phyloP scores from a whole-genome alignment of 2,113 vertebrate species.

The Hippocampus abdominalis region DNA sequence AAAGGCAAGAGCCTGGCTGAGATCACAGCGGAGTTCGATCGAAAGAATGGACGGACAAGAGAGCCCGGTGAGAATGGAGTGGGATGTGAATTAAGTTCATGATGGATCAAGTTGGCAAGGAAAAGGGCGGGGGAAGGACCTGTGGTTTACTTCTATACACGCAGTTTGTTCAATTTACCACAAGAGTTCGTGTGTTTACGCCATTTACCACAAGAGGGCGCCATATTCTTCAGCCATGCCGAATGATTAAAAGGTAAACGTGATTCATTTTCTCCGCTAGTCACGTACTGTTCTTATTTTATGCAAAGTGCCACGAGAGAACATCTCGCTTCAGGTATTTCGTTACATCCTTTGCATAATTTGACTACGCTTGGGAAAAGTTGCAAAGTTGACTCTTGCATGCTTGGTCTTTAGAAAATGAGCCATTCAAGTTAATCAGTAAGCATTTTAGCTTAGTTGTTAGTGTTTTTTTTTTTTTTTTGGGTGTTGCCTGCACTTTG shows the following conservation, averaged over 20 bases:
- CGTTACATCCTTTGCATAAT: too few relatives aligned
- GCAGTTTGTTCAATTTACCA: neutral
- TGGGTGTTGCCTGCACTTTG: neutral
- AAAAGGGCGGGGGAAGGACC: neutral
- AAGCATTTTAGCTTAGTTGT: too few relatives aligned
- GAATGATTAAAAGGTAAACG: neutral
- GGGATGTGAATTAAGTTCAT: neutral
- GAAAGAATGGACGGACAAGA: conserved; percentile 38
- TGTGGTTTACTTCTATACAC: neutral
- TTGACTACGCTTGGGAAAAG: too few relatives aligned
- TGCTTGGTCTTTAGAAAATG: too few relatives aligned
- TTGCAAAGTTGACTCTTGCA: too few relatives aligned
- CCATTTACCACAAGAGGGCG: neutral
- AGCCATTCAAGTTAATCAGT: too few relatives aligned
- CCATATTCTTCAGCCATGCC: neutral
- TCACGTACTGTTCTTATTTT: too few relatives aligned
- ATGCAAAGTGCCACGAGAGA: too few relatives aligned
- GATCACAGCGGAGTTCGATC: conserved; percentile 78
- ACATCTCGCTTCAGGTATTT: too few relatives aligned
- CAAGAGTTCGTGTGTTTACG: too few relatives aligned
- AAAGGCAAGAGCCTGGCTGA: conserved; percentile 84
- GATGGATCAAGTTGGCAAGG: conserved; percentile 7
- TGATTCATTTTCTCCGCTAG: neutral
- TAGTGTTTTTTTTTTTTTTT: neutral
- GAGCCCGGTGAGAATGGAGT: neutral